Conservation (phyloP, 2,888 invertebrate species). For the Trachelus tabidus region DNA sequence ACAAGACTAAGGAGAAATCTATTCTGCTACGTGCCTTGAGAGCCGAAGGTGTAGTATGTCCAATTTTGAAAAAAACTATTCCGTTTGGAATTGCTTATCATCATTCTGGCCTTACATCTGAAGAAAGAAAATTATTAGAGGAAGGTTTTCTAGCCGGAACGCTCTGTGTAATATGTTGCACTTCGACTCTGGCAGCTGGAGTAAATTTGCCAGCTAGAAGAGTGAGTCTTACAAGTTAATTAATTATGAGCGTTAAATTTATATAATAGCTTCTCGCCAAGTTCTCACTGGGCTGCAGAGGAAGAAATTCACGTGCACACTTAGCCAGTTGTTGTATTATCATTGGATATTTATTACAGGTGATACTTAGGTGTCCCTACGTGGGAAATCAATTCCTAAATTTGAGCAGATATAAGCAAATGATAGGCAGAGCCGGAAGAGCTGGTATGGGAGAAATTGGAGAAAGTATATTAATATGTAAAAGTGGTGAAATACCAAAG, state of each 20-base stretch:
- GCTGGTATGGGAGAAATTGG: constrained; percentile 86
- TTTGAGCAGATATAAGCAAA: constrained; percentile 90
- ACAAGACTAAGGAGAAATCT: constrained; percentile 72
- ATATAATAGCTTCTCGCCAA: neutral
- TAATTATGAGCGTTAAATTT: neutral
- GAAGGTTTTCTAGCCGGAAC: constrained; percentile 85
- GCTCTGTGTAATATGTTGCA: constrained; percentile 92
- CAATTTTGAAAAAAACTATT: constrained; percentile 75
- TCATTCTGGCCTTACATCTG: constrained; percentile 89
- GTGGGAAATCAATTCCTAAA: constrained; percentile 81
- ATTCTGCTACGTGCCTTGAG: constrained; percentile 73
- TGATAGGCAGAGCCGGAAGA: constrained; percentile 94
- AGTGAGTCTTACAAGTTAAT: constrained; percentile 61
- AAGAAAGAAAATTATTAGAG: constrained; percentile 88
- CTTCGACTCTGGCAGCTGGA: constrained; percentile 97
- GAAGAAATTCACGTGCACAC: neutral
- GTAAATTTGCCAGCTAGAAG: constrained; percentile 95
- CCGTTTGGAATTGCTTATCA: constrained; percentile 92
- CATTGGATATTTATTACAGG: constrained; percentile 50
- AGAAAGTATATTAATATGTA: constrained; percentile 89
- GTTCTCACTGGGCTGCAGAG: neutral
- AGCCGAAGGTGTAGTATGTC: constrained; percentile 77
- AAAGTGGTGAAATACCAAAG: constrained; percentile 70
- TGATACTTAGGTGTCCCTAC: constrained; percentile 87
- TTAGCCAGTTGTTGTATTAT: neutral